Conservation (phyloP, 2,113 vertebrate genomes). For the Cryptotis parvus region DNA sequence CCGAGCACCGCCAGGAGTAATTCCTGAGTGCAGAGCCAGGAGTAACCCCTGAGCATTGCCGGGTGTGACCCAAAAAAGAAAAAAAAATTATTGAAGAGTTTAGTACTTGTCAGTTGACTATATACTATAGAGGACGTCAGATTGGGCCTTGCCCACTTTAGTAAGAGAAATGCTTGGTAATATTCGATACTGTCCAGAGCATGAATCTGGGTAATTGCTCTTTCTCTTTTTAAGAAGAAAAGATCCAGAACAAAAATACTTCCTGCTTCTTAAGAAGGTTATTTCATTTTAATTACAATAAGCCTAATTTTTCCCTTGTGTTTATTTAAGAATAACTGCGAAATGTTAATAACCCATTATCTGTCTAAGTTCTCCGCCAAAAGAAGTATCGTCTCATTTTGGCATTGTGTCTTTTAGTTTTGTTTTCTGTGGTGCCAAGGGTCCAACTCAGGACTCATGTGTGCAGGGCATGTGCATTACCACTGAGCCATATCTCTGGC, state of each 20-base stretch:
- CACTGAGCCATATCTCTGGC: too few species aligned
- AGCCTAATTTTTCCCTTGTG: constrained; percentile 1
- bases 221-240: constrained; percentile 66
- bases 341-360: constrained; percentile 16
- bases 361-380: constrained; percentile 9
- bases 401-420: neutral
- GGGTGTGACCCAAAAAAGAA: too few species aligned
- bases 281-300: constrained; percentile 47
- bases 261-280: constrained; percentile 17
- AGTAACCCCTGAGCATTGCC: too few species aligned
- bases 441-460: too few species aligned
- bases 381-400: neutral
- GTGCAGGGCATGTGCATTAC: too few species aligned
- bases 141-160: constrained; percentile 22
- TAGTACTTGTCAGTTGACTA: neutral
- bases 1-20: too few species aligned
- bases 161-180: constrained; percentile 41
- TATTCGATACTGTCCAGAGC: constrained; percentile 1
- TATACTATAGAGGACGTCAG: constrained; percentile 8
- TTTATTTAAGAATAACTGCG: constrained; percentile 61
- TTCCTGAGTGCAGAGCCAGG: too few species aligned
- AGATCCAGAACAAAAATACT: constrained; percentile 17
- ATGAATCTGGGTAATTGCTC: neutral
- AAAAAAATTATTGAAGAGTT: neutral
- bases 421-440: neutral